Evolutionary conservation across 2,113 vertebrate species (phyloP), one percentile per base, ranked within the genome.

Genomic region (Pycnonotus jocosus): DNA sequence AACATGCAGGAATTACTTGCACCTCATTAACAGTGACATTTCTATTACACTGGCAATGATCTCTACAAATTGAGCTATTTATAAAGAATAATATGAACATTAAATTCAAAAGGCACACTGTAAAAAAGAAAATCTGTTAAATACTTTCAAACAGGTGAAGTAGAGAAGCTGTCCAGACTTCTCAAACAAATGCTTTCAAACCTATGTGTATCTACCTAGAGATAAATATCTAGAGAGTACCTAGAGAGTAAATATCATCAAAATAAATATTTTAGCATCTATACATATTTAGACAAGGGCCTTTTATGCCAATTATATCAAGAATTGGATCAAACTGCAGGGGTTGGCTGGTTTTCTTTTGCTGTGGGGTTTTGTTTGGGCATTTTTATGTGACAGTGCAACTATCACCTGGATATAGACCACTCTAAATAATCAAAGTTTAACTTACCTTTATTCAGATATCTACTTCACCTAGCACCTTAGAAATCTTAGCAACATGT

Each of bases 381-480:
- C 19, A 64, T 78, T 64, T 72, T 42, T 18, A 54, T 18, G 17
- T 62, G 28, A 54, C 79, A 92, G 65, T 16, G 3, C 6, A 88
- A 35, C 15, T 45, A 24, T 16, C 23, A 79, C 9, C 80, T 53
- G 28, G 25, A 33, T 44, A 58, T 1, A 35, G 9, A 80, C 31
- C 31, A 76, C 19, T 35, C 50, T 31, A 69, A 44, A 14, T 40
- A 86, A 88, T 21, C 37, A 64, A 79, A 78, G 16, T 6, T 94
- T 76, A 93, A 91, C 91, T 97, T 95, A 95, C 88, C 83, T 81
- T 86, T 77, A 71, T 28, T 74, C 22, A 60, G n/a, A 8, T 57
- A 92, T 10, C 37, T 92, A 81, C 20, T 78, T 90, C 60, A 88
- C 25, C 31, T 81, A 56, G 23, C 30, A 74, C 45, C 35, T 86